Base-by-base conservation (phyloP, 37 sponge, comb jelly and placozoan species). In the Cliona cf. orientalis region DNA sequence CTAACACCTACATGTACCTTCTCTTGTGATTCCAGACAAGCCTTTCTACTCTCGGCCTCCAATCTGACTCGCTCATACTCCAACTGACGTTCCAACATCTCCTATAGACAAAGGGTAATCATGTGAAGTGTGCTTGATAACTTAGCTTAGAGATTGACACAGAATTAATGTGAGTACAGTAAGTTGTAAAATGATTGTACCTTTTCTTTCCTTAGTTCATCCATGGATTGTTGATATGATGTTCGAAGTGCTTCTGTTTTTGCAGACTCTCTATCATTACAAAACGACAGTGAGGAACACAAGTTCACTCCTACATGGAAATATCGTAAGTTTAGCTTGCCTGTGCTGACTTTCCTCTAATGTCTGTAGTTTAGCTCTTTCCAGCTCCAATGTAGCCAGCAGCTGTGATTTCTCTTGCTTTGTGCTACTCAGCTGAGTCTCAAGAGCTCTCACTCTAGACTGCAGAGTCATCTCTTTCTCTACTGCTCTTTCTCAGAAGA, bases 131-230 rank as follows among this genome's bases (percentile, higher is more conserved):
- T n/a, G n/a, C n/a, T n/a, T n/a, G n/a, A n/a, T n/a, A n/a, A n/a
- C n/a, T n/a, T n/a, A n/a, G n/a, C n/a, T n/a, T n/a, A n/a, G n/a
- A n/a, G n/a, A n/a, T n/a, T n/a, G n/a, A n/a, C n/a, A n/a, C n/a
- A n/a, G n/a, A n/a, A n/a, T n/a, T n/a, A n/a, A n/a, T n/a, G n/a
- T n/a, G n/a, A n/a, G n/a, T n/a, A n/a, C n/a, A n/a, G n/a, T n/a
- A n/a, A n/a, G n/a, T n/a, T n/a, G n/a, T n/a, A n/a, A n/a, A 3
- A 11, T n/a, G 33, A 63, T 1, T 58, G 35, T 53, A 88, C 93
- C 86, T 92, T 92, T 70, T 92, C 89, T 63, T 85, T 92, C 49
- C 60, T 80, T n/a, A 88, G 58, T 38, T 92, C 85, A 12, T 88
- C 89, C 39, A 88, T 41, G 5, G 84, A 63, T 19, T 69, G 72